Evolutionary conservation across 1,140 invertebrate species (phyloP).

Genomic region (Panulirus ornatus): DNA sequence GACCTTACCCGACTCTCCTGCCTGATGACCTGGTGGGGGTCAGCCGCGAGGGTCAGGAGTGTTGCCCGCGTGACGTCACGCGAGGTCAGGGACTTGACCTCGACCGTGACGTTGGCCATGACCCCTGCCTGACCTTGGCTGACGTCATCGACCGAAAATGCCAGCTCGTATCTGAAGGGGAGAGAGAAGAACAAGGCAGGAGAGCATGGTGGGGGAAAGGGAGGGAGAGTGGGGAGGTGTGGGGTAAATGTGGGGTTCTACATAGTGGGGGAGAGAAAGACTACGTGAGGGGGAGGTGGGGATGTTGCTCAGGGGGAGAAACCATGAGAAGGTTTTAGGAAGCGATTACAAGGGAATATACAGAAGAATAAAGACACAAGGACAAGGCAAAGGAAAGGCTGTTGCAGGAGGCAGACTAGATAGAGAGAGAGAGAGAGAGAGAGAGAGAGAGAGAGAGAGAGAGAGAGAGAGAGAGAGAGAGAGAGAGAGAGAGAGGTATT

Average conservation of each 20-base stretch:
- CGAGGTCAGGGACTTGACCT: slow-evolving; percentile 20
- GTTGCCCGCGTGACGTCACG: slow-evolving; percentile 20
- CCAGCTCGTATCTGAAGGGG: slow-evolving; percentile 23
- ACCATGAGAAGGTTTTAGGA: too few relatives aligned
- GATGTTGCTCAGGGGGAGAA: too few relatives aligned
- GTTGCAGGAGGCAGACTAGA: neutral
- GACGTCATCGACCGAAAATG: slow-evolving; percentile 17
- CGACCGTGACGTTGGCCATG: slow-evolving; percentile 43
- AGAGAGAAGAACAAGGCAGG: neutral
- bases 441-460: neutral
- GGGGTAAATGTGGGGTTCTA: too few relatives aligned
- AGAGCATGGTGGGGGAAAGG: too few relatives aligned
- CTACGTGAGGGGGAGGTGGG: too few relatives aligned
- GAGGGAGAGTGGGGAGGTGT: too few relatives aligned
- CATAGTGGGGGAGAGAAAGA: too few relatives aligned
- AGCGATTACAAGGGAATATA: too few relatives aligned
- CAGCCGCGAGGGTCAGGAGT: slow-evolving; percentile 6
- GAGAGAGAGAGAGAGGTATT: neutral
- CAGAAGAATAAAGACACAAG: too few relatives aligned
- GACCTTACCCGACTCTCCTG: neutral
- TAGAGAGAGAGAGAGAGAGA: too few relatives aligned
- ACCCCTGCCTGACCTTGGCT: slow-evolving; percentile 39
- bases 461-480: neutral
- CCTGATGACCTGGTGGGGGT: slow-evolving; percentile 5
- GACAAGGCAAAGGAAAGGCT: too few relatives aligned